phyloP scores from a whole-genome alignment of 2,113 vertebrate species.

The Prolemur simus region DNA sequence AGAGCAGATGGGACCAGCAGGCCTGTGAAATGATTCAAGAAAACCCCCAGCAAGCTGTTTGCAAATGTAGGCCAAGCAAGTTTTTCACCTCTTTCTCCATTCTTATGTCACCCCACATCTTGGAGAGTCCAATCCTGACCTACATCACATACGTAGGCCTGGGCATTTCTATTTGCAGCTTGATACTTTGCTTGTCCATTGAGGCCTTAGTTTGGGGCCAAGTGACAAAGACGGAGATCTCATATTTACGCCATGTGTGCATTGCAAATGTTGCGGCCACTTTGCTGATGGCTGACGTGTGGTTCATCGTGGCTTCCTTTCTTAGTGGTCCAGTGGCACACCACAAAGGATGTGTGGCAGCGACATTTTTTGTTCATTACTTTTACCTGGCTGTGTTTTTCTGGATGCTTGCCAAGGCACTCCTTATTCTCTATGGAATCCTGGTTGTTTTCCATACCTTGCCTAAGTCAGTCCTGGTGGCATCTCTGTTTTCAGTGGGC shows the following conservation, averaged over 20 bases:
- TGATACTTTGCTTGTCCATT: constrained; percentile 88
- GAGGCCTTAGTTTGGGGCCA: constrained; percentile 88
- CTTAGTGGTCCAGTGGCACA: constrained; percentile 48
- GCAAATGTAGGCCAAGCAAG: constrained; percentile 81
- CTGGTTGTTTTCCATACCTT: constrained; percentile 89
- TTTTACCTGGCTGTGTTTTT: constrained; percentile 94
- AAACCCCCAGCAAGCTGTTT: constrained; percentile 69
- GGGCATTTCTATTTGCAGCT: constrained; percentile 87
- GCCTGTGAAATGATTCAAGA: constrained; percentile 80
- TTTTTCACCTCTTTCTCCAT: constrained; percentile 88
- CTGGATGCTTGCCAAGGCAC: constrained; percentile 92
- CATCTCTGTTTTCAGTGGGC: constrained; percentile 85
- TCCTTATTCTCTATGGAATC: constrained; percentile 91
- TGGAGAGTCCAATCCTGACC: constrained; percentile 39
- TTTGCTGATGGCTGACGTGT: constrained; percentile 87
- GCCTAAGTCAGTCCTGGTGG: constrained; percentile 84
- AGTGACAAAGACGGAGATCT: constrained; percentile 86
- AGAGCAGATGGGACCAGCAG: constrained; percentile 85
- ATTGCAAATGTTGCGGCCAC: constrained; percentile 87
- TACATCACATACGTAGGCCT: constrained; percentile 86
- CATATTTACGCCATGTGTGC: constrained; percentile 90
- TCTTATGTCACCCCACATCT: constrained; percentile 84
- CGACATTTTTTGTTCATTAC: constrained; percentile 93
- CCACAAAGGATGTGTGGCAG: constrained; percentile 83
- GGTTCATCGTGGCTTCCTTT: constrained; percentile 86